These are phyloP conservation scores for Nephila pilipes DNA, from an alignment of 1,140 invertebrate genomes.

Conservation along the genomic window DNA sequence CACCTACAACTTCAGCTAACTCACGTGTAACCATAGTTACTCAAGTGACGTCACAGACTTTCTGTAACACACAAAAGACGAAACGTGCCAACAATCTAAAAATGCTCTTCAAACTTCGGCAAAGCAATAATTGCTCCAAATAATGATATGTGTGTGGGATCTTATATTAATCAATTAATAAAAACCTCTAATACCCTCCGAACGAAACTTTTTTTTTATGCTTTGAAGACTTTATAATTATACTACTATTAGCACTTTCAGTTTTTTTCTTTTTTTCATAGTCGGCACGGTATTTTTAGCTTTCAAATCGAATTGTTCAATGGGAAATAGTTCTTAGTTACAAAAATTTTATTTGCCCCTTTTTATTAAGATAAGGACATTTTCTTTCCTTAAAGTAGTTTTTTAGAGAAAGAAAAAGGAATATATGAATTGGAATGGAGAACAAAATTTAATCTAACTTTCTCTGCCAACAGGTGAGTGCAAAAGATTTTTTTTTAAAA, in stretches of 20 bases:
- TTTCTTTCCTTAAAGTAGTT: not conserved
- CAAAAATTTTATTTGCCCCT: not conserved
- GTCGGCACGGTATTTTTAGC: constrained; percentile 9
- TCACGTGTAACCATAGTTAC: constrained; percentile 65
- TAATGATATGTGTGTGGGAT: constrained; percentile 67
- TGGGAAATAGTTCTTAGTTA: not conserved
- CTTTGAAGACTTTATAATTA: constrained; percentile 53
- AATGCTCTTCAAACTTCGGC: constrained; percentile 59
- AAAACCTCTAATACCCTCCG: constrained; percentile 43
- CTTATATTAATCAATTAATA: constrained; percentile 72
- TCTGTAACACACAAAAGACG: constrained; percentile 65
- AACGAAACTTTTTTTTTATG: constrained; percentile 16
- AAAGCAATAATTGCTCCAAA: constrained; percentile 73
- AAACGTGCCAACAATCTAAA: constrained; percentile 75
- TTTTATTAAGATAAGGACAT: not conserved
- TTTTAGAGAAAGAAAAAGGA: not conserved
- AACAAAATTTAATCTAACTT: not conserved
- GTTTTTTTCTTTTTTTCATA: not conserved
- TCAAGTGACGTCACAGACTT: constrained; percentile 67
- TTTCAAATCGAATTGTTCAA: constrained; percentile 8
- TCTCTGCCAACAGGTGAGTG: not conserved
- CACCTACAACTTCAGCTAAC: constrained; percentile 74
- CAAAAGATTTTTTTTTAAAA: not conserved
- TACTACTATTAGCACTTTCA: constrained; percentile 41
- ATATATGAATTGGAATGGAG: not conserved